phyloP scores from a whole-genome alignment of 1,140 invertebrate species.

The Orchestia grillus region DNA sequence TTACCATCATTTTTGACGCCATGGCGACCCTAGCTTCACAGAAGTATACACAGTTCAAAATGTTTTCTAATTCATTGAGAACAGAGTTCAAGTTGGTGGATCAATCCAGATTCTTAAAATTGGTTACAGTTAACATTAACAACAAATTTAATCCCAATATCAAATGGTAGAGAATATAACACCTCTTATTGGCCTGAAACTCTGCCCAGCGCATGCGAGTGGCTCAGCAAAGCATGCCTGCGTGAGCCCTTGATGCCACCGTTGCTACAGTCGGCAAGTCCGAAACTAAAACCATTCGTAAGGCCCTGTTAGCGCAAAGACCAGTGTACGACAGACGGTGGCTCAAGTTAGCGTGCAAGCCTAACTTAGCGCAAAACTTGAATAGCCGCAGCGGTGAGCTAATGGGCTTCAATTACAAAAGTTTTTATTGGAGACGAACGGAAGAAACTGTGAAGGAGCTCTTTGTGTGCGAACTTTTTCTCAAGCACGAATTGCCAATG shows the following conservation, averaged over 20 bases:
- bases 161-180: no score
- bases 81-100: not conserved
- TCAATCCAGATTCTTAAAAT: not conserved
- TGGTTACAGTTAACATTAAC: not conserved
- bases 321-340: not conserved
- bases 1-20: no score
- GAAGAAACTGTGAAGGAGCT: not conserved
- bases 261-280: not conserved
- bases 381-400: conserved; percentile 4
- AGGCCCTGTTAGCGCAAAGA: not conserved
- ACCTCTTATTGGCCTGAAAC: not conserved
- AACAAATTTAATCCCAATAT: not conserved
- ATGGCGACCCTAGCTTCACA: no score
- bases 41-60: no score
- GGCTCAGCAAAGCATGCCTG: not conserved
- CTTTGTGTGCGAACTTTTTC: not conserved
- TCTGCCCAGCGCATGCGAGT: not conserved
- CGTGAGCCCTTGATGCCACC: not conserved
- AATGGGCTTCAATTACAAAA: conserved; percentile 1
- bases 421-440: not conserved
- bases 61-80: not conserved
- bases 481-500: not conserved
- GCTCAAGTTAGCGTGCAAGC: not conserved
- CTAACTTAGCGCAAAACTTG: not conserved
- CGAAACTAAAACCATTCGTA: not conserved